These are phyloP conservation scores for crab-eating macaque (Macaca fascicularis) DNA, from an alignment of 2,113 vertebrate genomes.

Conservation along the genomic window DNA sequence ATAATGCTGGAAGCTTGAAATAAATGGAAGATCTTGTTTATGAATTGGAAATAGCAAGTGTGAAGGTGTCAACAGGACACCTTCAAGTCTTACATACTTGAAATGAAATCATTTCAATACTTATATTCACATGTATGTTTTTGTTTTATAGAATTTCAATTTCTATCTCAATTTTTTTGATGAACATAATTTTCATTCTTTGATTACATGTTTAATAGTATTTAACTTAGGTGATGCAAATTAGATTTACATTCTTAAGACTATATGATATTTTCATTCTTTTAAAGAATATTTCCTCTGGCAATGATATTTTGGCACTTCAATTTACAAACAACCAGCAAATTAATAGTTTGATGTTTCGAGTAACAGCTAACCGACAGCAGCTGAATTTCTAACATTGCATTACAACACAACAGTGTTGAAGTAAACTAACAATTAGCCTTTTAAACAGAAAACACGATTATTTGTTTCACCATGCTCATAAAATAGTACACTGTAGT, in stretches of 20 bases:
- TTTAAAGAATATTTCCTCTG: conserved; percentile 19
- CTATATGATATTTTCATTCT: not conserved
- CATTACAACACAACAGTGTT: conserved; percentile 38
- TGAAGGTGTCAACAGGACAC: not conserved
- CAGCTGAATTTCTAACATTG: not conserved
- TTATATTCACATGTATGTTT: not conserved
- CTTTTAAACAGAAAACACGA: conserved; percentile 50
- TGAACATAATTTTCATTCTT: not conserved
- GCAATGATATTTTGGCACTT: not conserved
- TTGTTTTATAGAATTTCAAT: not conserved
- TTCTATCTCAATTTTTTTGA: not conserved
- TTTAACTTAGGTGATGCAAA: conserved; percentile 6
- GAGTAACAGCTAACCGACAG: not conserved
- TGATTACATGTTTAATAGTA: not conserved
- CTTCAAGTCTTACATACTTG: not conserved
- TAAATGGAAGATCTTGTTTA: not conserved
- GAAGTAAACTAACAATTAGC: conserved; percentile 62
- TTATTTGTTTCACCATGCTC: conserved; percentile 59
- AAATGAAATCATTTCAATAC: not conserved
- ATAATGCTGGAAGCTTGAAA: not conserved
- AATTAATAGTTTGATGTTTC: not conserved
- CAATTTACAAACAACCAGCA: not conserved
- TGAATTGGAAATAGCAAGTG: not conserved
- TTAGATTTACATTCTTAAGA: conserved; percentile 15
- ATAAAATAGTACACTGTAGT: conserved; percentile 33